phyloP scores from a whole-genome alignment of 2,113 vertebrate species.

The Mesocricetus auratus region DNA sequence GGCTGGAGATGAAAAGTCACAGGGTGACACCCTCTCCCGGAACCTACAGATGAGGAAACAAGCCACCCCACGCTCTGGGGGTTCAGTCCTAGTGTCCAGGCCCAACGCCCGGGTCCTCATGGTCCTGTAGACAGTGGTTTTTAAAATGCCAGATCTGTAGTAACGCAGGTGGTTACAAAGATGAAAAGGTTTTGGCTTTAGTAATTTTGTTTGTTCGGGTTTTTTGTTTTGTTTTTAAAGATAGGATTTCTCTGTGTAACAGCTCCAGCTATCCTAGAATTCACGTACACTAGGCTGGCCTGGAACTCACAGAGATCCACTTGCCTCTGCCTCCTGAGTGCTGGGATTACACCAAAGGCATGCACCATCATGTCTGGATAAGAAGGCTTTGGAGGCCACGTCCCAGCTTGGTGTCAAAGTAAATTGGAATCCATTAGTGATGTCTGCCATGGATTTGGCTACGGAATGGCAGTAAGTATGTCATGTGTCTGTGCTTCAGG shows the following conservation, averaged over 20 bases:
- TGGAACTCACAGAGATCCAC: not conserved
- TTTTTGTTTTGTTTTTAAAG: not conserved
- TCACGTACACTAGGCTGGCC: not conserved
- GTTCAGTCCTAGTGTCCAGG: not conserved
- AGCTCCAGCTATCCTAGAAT: not conserved
- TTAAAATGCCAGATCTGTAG: too few species aligned
- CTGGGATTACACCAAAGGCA: not conserved
- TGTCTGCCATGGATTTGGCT: not conserved
- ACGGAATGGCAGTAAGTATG: fast-evolving
- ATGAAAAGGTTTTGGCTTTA: not conserved
- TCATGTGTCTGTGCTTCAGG: not conserved
- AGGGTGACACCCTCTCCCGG: not conserved
- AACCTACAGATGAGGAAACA: not conserved
- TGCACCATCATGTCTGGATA: not conserved
- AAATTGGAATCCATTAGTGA: not conserved
- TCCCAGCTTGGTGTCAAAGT: not conserved
- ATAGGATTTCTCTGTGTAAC: not conserved
- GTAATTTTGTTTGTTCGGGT: not conserved
- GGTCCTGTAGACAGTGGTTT: not conserved
- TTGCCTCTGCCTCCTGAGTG: not conserved
- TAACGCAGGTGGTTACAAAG: not conserved
- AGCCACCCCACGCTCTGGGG: not conserved
- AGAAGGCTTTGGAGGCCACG: not conserved
- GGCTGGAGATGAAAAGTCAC: not conserved
- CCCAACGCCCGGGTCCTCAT: not conserved